Base-by-base conservation (phyloP, 2,888 invertebrate genomes). In the Melangyna quadrimaculata region DNA sequence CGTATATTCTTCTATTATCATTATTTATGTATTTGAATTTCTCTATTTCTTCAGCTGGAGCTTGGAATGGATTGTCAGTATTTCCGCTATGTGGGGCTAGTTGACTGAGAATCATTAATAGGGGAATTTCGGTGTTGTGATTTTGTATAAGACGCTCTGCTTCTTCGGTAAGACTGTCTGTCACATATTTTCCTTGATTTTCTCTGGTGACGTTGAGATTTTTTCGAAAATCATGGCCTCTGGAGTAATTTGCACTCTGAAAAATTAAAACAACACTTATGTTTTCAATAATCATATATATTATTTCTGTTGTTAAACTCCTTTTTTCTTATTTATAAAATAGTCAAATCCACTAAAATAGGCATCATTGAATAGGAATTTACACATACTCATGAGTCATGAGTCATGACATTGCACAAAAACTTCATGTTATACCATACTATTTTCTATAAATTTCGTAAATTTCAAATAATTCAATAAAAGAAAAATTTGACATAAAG, bases 31-130 rank as follows among this genome's bases (percentile, higher is more conserved):
- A 93, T 0, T 93, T 89, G 89, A 96, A 96, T 89, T 94, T 94
- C 0, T 94, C 93, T 0, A 96, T 93, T 89, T 95, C 95, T 87
- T 95, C 94, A 86, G 93, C 93, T 0, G 96, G 96, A 0, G 96
- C 96, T 92, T 96, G 96, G 73, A 96, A 63, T 1, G 92, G 94
- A 27, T 95, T 93, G 59, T 95, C 95, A 0, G 93, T 92, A 89
- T 96, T 96, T 8, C 94, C 95, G 0, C 95, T 93, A 90, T 98
- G 98, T 0, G 96, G 95, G 0, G 97, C 97, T 61, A 95, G 93
- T 91, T 98, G 97, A 0, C 95, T 94, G 51, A 98, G 88, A 92
- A 96, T 94, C 87, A 98, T 92, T 89, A 97, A 97, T 84, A 98
- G 91, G 0, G 98, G 97, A 6, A 91, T 91, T 43, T 92, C 90